A percentile compares a stretch with the other conserved stretches of the same genome.
Evolutionary conservation across 2,797 vertebrate species (phyloP).

Genomic region (Hypotaenidia philippensis): DNA sequence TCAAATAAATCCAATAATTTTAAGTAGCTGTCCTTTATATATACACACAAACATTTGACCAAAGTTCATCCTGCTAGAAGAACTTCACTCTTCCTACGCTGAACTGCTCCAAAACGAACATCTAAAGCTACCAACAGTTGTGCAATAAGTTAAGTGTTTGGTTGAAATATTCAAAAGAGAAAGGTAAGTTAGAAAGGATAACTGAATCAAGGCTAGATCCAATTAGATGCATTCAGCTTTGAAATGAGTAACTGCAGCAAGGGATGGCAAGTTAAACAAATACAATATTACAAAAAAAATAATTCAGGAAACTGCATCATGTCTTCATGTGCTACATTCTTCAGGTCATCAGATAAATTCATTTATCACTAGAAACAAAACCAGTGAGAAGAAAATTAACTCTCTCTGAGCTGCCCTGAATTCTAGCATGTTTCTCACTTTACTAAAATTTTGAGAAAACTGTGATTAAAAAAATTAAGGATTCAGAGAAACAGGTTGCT

Average conservation of each 20-base stretch:
- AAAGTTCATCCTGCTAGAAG: not conserved
- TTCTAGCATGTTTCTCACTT: not conserved
- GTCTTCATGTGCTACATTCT: not conserved
- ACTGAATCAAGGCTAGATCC: not conserved
- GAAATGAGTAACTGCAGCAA: not conserved
- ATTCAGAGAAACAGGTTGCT: not conserved
- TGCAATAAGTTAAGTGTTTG: not conserved
- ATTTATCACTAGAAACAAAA: not conserved
- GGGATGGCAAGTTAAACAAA: not conserved
- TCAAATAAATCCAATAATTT: not conserved
- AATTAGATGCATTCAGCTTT: not conserved
- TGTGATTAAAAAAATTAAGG: not conserved
- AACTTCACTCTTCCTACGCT: not conserved
- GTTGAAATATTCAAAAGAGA: not conserved
- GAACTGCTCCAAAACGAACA: not conserved
- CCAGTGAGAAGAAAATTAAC: not conserved
- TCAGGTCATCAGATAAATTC: not conserved
- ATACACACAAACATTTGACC: not conserved
- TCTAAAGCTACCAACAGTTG: not conserved
- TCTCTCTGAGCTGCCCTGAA: not conserved
- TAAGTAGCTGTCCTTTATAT: not conserved
- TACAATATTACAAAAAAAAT: not conserved
- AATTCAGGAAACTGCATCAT: not conserved
- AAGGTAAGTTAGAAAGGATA: not conserved
- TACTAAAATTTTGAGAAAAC: not conserved